Evolutionary conservation across 2,888 invertebrate genomes (phyloP), one percentile per base, ranked within the genome.

Genomic region (Seladonia tumulorum): DNA sequence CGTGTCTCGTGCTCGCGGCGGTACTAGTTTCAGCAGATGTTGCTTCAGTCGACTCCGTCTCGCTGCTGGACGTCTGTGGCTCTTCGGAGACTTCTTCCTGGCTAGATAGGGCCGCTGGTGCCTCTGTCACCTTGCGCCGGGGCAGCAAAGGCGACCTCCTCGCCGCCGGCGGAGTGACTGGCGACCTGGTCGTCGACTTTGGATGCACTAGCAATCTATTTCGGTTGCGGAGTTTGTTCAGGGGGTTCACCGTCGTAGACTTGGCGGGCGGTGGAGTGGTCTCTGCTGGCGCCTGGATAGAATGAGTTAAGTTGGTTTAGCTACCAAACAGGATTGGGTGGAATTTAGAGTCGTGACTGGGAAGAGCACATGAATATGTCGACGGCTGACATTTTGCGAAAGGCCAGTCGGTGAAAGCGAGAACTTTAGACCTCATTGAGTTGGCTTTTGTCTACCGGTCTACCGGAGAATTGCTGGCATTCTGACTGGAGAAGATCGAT

Each of bases 221-320:
- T 66, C 95, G 93, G 82, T 94, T 95, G 60, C 95, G 94, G 29
- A 95, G 92, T 75, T 95, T 95, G 80, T 95, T 95, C 81, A 95
- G 85, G 0, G 95, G 94, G 77, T 95, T 95, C 0, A 91, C 91
- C 2, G 95, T 93, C 2, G 94, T 94, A 4, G 92, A 86, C 1
- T 92, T 91, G 0, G 91, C 79, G 2, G 94, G 88, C 0, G 94
- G 83, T 39, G 93, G 92, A 66, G 89, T 94, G n/a, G 94, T 92
- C 72, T 95, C 95, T 4, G 92, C 94, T 29, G 94, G 94, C 25
- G 95, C 93, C 95, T 95, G 83, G 0, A 82, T 82, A 73, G 72
- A 63, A 68, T 12, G 8, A 35, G 18, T 18, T 18, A 16, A 35
- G 35, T 22, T n/a, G n/a, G 53, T 53, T 22, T 53, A 53, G 53